Evolutionary conservation across 64 coral and sea anemone species (phyloP).

Genomic region (Actinia equina): DNA sequence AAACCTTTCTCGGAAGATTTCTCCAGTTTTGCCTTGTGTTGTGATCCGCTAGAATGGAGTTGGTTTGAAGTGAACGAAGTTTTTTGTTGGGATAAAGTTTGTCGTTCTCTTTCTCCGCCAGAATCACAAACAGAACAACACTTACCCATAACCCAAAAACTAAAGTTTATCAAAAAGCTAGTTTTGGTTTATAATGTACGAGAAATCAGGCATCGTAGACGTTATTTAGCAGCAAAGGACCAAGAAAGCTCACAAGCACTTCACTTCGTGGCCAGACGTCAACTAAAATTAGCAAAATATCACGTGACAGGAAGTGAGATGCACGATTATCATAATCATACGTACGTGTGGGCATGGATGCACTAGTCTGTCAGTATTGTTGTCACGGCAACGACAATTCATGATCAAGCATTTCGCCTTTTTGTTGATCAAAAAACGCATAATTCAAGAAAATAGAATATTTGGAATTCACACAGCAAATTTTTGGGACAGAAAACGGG

Average conservation of each 20-base stretch:
- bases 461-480: no score
- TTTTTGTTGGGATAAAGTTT: slow-evolving; percentile 86
- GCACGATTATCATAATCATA: neutral
- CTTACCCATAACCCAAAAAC: slow-evolving; percentile 84
- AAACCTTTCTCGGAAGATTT: slow-evolving; percentile 81
- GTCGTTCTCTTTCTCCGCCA: slow-evolving; percentile 56
- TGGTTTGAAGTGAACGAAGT: slow-evolving; percentile 80
- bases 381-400: neutral
- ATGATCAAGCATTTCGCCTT: no score
- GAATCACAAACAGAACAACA: slow-evolving; percentile 86
- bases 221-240: neutral
- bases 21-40: slow-evolving; percentile 73
- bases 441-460: no score
- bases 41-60: slow-evolving; percentile 63
- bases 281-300: slow-evolving; percentile 27
- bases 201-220: slow-evolving; percentile 7
- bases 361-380: neutral
- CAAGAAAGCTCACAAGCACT: slow-evolving; percentile 48
- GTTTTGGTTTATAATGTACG: neutral
- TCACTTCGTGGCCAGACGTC: slow-evolving; percentile 12
- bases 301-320: slow-evolving; percentile 70
- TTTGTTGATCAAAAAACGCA: no score
- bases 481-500: no score
- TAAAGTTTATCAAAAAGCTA: slow-evolving; percentile 23
- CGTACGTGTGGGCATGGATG: neutral